Evolutionary conservation across 2,888 invertebrate species (phyloP).

Genomic region (Machimus rusticus): DNA sequence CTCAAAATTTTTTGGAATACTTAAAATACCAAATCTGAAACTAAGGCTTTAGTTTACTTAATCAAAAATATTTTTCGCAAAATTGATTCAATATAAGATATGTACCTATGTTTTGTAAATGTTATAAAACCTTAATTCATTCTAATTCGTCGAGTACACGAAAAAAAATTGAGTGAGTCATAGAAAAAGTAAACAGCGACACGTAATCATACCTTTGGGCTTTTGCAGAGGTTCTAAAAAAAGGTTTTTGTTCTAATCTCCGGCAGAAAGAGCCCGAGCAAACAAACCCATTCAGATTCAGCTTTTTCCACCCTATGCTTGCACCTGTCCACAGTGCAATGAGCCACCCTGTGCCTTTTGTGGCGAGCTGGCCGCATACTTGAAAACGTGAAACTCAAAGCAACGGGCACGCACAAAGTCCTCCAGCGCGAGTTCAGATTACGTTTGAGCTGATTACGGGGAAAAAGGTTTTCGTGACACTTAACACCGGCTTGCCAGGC

Average conservation of each 20-base stretch:
- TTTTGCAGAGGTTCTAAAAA: neutral
- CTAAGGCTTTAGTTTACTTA: no score
- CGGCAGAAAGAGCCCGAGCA: neutral
- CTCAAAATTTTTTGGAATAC: no score
- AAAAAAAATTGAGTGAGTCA: neutral
- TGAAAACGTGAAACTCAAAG: neutral
- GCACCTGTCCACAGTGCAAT: neutral
- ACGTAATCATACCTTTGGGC: neutral
- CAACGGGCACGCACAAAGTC: neutral
- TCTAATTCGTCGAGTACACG: neutral
- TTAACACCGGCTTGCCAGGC: neutral
- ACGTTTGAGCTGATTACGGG: neutral
- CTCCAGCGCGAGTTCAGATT: neutral
- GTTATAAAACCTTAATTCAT: neutral
- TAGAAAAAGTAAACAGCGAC: neutral
- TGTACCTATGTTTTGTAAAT: no score
- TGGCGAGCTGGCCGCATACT: neutral
- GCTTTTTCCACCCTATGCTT: neutral
- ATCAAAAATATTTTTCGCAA: no score
- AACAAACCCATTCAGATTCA: neutral
- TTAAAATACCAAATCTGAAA: no score
- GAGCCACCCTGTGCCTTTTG: neutral
- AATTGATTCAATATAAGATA: no score
- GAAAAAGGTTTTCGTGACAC: neutral
- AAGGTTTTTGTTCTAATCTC: neutral